A percentile compares a stretch with the other conserved stretches of the same genome.
These are phyloP conservation scores for Cichlasoma orientale DNA, from an alignment of 2,797 vertebrate species.

Conservation along the genomic window DNA sequence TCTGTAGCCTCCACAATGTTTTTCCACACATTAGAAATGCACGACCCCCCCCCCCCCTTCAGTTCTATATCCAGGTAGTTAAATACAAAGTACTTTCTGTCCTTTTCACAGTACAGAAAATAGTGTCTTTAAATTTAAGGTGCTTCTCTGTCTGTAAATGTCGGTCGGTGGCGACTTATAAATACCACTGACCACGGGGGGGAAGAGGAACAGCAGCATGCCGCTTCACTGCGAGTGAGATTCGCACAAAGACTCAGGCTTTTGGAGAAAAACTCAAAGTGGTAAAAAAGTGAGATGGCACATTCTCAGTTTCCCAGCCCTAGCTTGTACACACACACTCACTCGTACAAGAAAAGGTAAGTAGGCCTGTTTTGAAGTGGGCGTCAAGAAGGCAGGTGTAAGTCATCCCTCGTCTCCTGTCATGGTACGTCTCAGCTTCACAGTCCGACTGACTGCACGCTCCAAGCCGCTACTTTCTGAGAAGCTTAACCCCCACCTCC, in stretches of 20 bases:
- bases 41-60: neutral
- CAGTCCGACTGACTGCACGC: slow-evolving; percentile 18
- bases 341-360: neutral
- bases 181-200: slow-evolving; percentile 64
- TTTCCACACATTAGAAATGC: slow-evolving; percentile 47
- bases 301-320: slow-evolving; percentile 24
- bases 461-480: slow-evolving; percentile 6
- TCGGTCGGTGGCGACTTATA: slow-evolving; percentile 65
- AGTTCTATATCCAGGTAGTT: slow-evolving; percentile 35
- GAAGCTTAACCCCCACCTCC: neutral
- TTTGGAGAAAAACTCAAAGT: neutral
- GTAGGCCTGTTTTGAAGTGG: slow-evolving; percentile 16
- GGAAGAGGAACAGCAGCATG: slow-evolving; percentile 19
- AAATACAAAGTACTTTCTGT: slow-evolving; percentile 45
- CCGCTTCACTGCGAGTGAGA: slow-evolving; percentile 10
- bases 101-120: slow-evolving; percentile 38
- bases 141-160: slow-evolving; percentile 66
- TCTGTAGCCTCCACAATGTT: slow-evolving; percentile 1
- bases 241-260: slow-evolving; percentile 2
- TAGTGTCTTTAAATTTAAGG: slow-evolving; percentile 59
- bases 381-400: slow-evolving; percentile 47
- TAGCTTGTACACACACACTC: neutral
- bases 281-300: slow-evolving; percentile 10
- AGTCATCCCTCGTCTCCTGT: slow-evolving; percentile 40
- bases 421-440: slow-evolving; percentile 46